Conservation (phyloP, 2,797 vertebrate genomes). For the Crocodylus rhombifer region DNA sequence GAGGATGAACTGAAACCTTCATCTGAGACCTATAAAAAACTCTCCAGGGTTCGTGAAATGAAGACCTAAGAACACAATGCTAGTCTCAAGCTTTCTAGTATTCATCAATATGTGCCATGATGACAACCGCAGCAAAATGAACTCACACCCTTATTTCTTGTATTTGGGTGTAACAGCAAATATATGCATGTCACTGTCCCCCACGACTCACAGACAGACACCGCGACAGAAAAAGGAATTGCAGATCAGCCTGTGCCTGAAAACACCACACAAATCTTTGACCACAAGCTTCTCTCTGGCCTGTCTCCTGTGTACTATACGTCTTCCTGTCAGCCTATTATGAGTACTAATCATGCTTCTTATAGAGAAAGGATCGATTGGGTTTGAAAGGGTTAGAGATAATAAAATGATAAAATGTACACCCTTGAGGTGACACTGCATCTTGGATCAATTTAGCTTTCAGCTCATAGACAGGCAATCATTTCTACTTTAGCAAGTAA, state of each 20-base stretch:
- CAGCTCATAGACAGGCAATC: slow-evolving; percentile 28
- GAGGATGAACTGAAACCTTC: not conserved
- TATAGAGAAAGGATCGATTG: slow-evolving; percentile 47
- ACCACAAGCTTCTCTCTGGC: not conserved
- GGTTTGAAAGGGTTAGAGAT: slow-evolving; percentile 67
- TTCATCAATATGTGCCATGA: not conserved
- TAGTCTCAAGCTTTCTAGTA: not conserved
- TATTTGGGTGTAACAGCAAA: not conserved
- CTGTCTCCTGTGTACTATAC: not conserved
- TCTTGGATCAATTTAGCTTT: slow-evolving; percentile 67
- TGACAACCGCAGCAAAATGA: not conserved
- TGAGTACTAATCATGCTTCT: slow-evolving; percentile 53
- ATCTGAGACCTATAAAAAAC: not conserved
- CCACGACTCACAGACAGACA: not conserved
- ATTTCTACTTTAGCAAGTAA: not conserved
- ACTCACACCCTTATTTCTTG: not conserved
- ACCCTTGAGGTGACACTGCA: slow-evolving; percentile 54
- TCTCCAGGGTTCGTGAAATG: not conserved
- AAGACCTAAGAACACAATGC: not conserved
- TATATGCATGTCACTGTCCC: not conserved
- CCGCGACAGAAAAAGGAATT: not conserved
- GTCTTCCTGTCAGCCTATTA: slow-evolving; percentile 47
- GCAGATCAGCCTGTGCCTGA: not conserved
- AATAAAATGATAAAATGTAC: slow-evolving; percentile 73
- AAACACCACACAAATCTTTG: slow-evolving; percentile 7